Percentiles rank a stretch among this genome's conserved stretches.
phyloP scores from a whole-genome alignment of 2,797 vertebrate genomes.

The Glossophaga mutica region DNA sequence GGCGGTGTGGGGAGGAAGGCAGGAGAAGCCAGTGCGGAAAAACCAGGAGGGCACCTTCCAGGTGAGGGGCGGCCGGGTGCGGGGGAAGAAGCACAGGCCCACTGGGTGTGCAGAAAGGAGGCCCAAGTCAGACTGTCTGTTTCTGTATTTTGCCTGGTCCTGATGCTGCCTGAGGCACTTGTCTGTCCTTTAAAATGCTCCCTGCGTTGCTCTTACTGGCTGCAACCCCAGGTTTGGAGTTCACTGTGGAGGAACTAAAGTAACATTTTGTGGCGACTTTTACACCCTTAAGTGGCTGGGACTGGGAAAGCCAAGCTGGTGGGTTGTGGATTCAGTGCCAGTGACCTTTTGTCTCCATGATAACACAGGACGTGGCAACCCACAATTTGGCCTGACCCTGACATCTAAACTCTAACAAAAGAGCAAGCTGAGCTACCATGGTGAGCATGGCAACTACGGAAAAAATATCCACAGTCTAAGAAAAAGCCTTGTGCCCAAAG shows the following conservation, averaged over 20 bases:
- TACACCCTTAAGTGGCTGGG: background rate
- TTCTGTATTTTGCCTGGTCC: background rate
- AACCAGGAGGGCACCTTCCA: background rate
- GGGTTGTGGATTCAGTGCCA: background rate
- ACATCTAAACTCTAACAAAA: background rate
- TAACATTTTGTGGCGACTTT: background rate
- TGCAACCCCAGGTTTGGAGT: background rate
- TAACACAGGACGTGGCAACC: background rate
- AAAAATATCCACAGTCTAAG: background rate
- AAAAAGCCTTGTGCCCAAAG: background rate
- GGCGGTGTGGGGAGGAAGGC: too few species aligned
- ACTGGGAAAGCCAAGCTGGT: background rate
- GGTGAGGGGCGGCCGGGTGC: background rate
- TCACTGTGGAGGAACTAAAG: background rate
- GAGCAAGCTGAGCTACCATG: background rate
- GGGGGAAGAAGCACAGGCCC: background rate
- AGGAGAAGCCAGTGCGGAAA: background rate
- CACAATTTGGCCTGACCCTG: background rate
- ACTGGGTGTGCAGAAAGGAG: background rate
- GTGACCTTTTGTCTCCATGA: conserved; percentile 6
- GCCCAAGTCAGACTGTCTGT: background rate
- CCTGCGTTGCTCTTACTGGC: background rate
- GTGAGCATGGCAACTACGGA: background rate
- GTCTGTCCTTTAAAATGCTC: background rate
- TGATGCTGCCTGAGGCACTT: background rate